Base-by-base conservation (phyloP, 2,888 invertebrate species). In the Homarus gammarus region DNA sequence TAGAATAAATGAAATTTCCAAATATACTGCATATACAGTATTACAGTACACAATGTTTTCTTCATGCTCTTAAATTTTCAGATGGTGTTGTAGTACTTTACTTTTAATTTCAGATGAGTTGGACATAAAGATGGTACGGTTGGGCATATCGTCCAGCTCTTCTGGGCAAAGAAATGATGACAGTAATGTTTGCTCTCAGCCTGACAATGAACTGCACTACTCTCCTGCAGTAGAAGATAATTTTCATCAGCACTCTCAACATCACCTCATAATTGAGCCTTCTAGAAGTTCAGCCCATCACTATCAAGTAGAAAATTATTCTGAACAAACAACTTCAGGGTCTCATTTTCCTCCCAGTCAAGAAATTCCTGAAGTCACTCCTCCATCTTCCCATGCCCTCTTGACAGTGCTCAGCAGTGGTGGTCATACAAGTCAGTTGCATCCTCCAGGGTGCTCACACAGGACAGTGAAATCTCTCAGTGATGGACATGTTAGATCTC, bases 91-190 rank as follows among this genome's bases (percentile, higher is more conserved):
- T n/a, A n/a, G n/a, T n/a, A n/a, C n/a, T n/a, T n/a, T n/a, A 10
- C 72, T 70, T 83, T 84, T 12, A 27, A 12, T 84, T 84, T 49
- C 84, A 84, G 84, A 84, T 84, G 79, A 61, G 33, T 31, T 36
- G 44, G 22, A 72, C 61, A 61, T n/a, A 33, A 73, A 18, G n/a
- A 84, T 84, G 84, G 84, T 84, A 44, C 51, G 84, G 40, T 40
- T 84, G 75, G 84, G 84, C 27, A 10, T 75, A 56, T 36, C 75
- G n/a, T 61, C 51, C 40, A 61, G 38, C 40, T 64, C 84, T 22
- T 61, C 56, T 36, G 75, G 84, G 40, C 73, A 44, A 31, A 75
- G 84, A 31, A 27, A 31, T 33, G 75, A 75, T 44, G 40, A 44
- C 38, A 51, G 33, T 10, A 38, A 75, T 22, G n/a, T 73, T 27